Evolutionary conservation across 1,140 invertebrate genomes (phyloP), one percentile per base, ranked within the genome.

Genomic region (Aphelinus atriplicis): DNA sequence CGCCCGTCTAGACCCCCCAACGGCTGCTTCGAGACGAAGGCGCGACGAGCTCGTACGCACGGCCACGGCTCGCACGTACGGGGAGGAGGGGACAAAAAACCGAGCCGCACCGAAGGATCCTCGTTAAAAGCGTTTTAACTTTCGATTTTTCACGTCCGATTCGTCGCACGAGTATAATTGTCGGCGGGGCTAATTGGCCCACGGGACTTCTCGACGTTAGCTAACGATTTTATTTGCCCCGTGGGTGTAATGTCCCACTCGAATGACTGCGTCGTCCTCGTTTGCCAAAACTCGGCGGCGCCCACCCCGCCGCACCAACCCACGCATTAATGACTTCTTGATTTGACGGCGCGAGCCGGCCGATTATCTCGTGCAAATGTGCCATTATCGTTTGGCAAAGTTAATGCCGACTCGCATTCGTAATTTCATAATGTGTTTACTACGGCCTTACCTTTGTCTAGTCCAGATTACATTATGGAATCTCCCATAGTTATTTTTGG

Each of bases 81-180:
- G 46, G 9, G 45, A 10, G 45, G 56, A 47, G 53, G 42, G n/a
- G 7, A 50, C 26, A 69, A 69, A 60, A 60, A 42, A 10, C 45
- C 4, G 10, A 47, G 1, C 26, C 10, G 3, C 43, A 3, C n/a
- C 42, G 57, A 71, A 6, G 42, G 26, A 1, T 2, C 42, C 26
- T 71, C 70, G 46, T 71, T 71, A 71, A 71, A 71, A 64, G 61
- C 61, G 51, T 53, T 71, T 71, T 71, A 71, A 71, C 53, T 57
- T 71, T 71, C 70, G 48, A 71, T 71, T 71, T 26, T 71, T 71
- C 61, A 53, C 60, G 45, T 9, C 7, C 50, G 48, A 65, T 51
- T 3, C 26, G 6, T 43, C 50, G 42, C 42, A 43, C 3, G 42
- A 6, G 3, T 45, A 7, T 7, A 60, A 43, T 60, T 60, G 6